Base-by-base conservation (phyloP, 2,113 vertebrate genomes). In the Scomber colias region DNA sequence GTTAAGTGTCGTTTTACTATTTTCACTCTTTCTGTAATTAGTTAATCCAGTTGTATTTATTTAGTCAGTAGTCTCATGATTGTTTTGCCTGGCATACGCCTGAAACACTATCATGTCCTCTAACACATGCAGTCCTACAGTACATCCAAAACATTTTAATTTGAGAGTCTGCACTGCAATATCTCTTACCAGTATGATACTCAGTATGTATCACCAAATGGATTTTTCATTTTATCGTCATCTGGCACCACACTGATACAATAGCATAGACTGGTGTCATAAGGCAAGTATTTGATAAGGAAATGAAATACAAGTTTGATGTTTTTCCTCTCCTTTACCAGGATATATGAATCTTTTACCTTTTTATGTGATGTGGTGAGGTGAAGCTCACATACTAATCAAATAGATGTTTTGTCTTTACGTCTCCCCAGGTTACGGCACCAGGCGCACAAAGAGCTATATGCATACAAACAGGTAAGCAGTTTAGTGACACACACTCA, bases 371-470 rank as follows among this genome's bases (percentile, higher is more conserved):
- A 44, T 9, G 1, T 4, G 48, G 21, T 53, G 3, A 56, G 59
- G 64, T 62, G 46, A 54, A 50, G 21, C 8, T 27, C 62, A 19
- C 14, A 64, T 53, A 31, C 82, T 91, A 89, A 94, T 89, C 77
- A 80, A 65, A 81, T 56, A 75, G 66, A 53, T 87, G 21, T 66
- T 88, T 79, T 91, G 53, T 93, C 64, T 89, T 85, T 85, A 35
- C 77, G 11, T 48, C 87, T 95, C 94, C 89, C 49, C 93, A 99
- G 98, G 95, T 95, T 99, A 93, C 95, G 98, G 80, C 98, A 99
- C 84, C 98, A 99, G 92, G 97, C 98, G 7, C 97, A 99, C 94
- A 99, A 99, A 94, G 98, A 99, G 90, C 96, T 99, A 75, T 99
- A 99, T 83, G 98, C 98, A 81, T 99, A 99, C 95, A 99, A 99